Percentiles rank a stretch among this genome's conserved stretches.
phyloP scores from a whole-genome alignment of 2,113 vertebrate species.

The Archocentrus centrarchus region DNA sequence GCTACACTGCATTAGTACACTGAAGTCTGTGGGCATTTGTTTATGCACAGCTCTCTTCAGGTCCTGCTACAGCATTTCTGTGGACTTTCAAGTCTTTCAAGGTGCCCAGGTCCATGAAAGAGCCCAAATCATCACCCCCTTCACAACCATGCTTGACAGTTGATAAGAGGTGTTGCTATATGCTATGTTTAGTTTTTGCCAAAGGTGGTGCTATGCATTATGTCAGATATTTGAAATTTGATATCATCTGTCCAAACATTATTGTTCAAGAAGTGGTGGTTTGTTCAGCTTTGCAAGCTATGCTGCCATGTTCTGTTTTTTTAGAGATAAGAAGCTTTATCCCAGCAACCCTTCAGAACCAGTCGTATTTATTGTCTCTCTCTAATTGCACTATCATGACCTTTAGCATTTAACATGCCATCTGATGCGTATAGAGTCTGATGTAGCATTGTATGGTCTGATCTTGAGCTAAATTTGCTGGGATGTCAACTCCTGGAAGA shows the following conservation, averaged over 20 bases:
- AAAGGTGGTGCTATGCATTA: no score
- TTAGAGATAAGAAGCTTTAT: background rate
- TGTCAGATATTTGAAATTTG: no score
- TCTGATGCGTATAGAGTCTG: background rate
- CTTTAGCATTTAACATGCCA: background rate
- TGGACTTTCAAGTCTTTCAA: no score
- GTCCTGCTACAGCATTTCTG: no score
- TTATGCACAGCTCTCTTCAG: no score
- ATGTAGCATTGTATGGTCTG: background rate
- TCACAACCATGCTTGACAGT: background rate
- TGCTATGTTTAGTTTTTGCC: no score
- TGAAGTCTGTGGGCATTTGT: no score
- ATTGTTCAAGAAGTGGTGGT: no score
- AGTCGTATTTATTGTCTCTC: background rate
- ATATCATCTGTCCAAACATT: no score
- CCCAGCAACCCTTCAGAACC: background rate
- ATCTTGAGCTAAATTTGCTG: background rate
- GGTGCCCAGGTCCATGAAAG: background rate
- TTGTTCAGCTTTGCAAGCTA: background rate
- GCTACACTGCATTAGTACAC: no score
- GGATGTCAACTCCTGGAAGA: no score
- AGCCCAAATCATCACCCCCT: rapidly evolving
- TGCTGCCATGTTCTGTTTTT: background rate
- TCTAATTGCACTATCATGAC: rapidly evolving
- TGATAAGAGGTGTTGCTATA: no score